Evolutionary conservation across 2,888 invertebrate species (phyloP).

Genomic region (Nemapogon koenigi): DNA sequence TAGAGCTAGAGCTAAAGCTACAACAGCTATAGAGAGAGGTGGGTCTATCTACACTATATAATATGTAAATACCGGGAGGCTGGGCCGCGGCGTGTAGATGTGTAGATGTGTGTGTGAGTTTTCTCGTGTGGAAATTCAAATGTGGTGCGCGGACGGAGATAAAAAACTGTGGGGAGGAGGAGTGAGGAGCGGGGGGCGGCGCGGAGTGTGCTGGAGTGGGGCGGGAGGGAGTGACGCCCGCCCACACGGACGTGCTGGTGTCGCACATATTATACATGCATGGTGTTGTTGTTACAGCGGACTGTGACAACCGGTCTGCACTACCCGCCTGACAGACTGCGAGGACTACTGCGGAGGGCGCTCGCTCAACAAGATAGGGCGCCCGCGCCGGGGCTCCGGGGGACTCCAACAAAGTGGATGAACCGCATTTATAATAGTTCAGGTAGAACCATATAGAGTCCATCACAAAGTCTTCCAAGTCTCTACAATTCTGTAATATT

Average conservation of each 20-base stretch:
- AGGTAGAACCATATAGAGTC: too few relatives aligned
- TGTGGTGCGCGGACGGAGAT: neutral
- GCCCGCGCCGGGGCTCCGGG: constrained; percentile 26
- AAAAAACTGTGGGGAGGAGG: neutral
- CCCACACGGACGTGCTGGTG: constrained; percentile 22
- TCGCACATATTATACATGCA: neutral
- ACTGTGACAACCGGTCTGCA: constrained; percentile 32
- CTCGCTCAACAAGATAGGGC: constrained; percentile 17
- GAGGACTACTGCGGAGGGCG: constrained; percentile 28
- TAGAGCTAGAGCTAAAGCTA: too few relatives aligned
- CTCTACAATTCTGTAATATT: too few relatives aligned
- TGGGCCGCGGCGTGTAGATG: too few relatives aligned
- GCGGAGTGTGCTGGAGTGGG: constrained; percentile 20
- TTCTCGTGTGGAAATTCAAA: too few relatives aligned
- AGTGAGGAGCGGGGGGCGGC: neutral
- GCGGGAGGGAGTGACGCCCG: constrained; percentile 30
- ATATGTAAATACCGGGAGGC: too few relatives aligned
- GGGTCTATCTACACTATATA: too few relatives aligned
- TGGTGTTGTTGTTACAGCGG: constrained; percentile 25
- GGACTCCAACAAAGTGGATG: constrained; percentile 26
- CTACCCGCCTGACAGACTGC: constrained; percentile 37
- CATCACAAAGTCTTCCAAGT: too few relatives aligned
- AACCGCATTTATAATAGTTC: too few relatives aligned
- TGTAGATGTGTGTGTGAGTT: too few relatives aligned
- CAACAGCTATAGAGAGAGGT: too few relatives aligned